These are phyloP conservation scores for Drosophila robusta DNA, from an alignment of 2,888 invertebrate genomes.

Conservation along the genomic window DNA sequence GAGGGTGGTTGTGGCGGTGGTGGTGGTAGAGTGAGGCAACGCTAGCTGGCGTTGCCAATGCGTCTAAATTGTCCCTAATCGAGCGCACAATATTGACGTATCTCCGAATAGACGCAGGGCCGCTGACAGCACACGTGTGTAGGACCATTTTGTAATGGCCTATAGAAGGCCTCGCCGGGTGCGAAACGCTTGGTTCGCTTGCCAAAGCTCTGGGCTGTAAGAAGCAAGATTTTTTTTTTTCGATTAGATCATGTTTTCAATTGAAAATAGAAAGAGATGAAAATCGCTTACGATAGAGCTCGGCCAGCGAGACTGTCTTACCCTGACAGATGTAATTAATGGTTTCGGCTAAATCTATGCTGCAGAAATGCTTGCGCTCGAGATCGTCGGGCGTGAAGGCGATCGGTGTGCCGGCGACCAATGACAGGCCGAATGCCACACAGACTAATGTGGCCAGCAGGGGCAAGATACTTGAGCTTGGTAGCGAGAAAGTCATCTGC, in stretches of 20 bases:
- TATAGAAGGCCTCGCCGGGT: slow-evolving; percentile 59
- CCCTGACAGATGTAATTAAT: slow-evolving; percentile 79
- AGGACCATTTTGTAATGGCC: slow-evolving; percentile 72
- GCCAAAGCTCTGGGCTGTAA: slow-evolving; percentile 53
- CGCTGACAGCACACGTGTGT: slow-evolving; percentile 81
- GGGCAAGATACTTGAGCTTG: slow-evolving; percentile 40
- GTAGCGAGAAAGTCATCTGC: slow-evolving; percentile 70
- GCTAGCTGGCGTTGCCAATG: not conserved
- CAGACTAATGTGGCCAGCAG: slow-evolving; percentile 55
- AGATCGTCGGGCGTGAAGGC: slow-evolving; percentile 27
- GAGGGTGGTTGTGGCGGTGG: too few relatives aligned
- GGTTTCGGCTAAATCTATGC: slow-evolving; percentile 74
- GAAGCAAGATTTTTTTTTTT: not conserved
- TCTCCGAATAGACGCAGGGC: slow-evolving; percentile 77
- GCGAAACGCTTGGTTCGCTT: slow-evolving; percentile 66
- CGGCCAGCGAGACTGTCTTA: slow-evolving; percentile 72
- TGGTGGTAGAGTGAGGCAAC: too few relatives aligned
- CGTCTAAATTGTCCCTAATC: slow-evolving; percentile 16
- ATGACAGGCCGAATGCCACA: slow-evolving; percentile 44
- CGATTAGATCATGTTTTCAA: not conserved
- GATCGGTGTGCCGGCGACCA: slow-evolving; percentile 47
- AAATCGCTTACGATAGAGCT: slow-evolving; percentile 76
- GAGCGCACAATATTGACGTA: slow-evolving; percentile 79
- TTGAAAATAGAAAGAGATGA: not conserved
- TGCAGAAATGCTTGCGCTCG: slow-evolving; percentile 78